These are phyloP conservation scores for Notodonta ziczac DNA, from an alignment of 2,888 invertebrate genomes.

Conservation along the genomic window DNA sequence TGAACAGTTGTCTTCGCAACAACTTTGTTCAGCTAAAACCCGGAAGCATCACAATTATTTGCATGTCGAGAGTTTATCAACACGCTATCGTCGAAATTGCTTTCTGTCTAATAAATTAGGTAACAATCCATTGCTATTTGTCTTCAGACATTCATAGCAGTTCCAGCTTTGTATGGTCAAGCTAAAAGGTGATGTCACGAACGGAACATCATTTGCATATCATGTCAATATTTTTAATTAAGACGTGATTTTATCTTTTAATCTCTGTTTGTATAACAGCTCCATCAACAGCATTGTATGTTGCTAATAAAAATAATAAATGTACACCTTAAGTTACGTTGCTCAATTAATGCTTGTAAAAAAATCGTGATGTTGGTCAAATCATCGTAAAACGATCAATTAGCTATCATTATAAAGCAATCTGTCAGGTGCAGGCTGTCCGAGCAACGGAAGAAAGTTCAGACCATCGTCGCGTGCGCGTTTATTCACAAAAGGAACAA, in stretches of 20 bases:
- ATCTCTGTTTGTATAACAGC: slow-evolving; percentile 31
- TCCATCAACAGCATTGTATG: slow-evolving; percentile 17
- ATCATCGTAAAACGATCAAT: slow-evolving; percentile 59
- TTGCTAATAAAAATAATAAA: slow-evolving; percentile 6
- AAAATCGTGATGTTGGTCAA: slow-evolving; percentile 42
- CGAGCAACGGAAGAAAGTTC: slow-evolving; percentile 56
- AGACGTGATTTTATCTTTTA: slow-evolving; percentile 20
- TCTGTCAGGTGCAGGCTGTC: slow-evolving; percentile 59
- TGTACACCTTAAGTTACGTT: slow-evolving; percentile 25
- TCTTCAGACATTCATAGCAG: slow-evolving; percentile 22
- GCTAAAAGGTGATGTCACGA: not conserved
- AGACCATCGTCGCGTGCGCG: slow-evolving; percentile 54
- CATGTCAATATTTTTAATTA: not conserved
- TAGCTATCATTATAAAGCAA: slow-evolving; percentile 70
- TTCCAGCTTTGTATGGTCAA: not conserved
- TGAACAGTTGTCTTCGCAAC: slow-evolving; percentile 40
- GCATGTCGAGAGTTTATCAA: slow-evolving; percentile 45
- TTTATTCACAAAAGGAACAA: slow-evolving; percentile 47
- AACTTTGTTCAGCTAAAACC: slow-evolving; percentile 49
- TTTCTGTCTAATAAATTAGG: slow-evolving; percentile 54
- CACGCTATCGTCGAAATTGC: slow-evolving; percentile 50
- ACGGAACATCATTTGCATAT: not conserved
- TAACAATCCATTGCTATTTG: slow-evolving; percentile 45
- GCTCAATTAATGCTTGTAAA: slow-evolving; percentile 21
- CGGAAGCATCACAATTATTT: slow-evolving; percentile 55